These are phyloP conservation scores for Lagopus leucura DNA, from an alignment of 2,113 vertebrate genomes.

Conservation along the genomic window DNA sequence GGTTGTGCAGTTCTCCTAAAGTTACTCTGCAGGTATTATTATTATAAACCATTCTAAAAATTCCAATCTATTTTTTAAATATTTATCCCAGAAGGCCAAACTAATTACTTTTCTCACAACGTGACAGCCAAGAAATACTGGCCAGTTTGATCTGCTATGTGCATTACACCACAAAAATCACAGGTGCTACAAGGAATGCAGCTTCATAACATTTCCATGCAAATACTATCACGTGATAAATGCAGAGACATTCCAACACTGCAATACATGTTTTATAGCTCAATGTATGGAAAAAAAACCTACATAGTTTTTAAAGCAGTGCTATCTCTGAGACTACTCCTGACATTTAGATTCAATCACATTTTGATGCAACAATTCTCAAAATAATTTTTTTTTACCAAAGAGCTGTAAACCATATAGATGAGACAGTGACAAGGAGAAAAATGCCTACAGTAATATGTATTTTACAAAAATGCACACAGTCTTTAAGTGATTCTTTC, in stretches of 20 bases:
- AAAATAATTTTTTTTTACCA: not conserved
- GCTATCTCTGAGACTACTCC: not conserved
- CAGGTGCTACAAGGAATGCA: not conserved
- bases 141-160: not conserved
- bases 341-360: not conserved
- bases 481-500: not conserved
- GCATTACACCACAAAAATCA: not conserved
- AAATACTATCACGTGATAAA: not conserved
- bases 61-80: not conserved
- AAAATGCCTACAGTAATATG: not conserved
- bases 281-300: not conserved
- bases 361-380: not conserved
- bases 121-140: not conserved
- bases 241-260: not conserved
- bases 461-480: not conserved
- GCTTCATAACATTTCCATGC: not conserved
- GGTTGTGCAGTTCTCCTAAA: not conserved
- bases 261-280: not conserved
- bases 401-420: accelerated
- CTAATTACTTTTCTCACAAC: not conserved
- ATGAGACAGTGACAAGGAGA: not conserved
- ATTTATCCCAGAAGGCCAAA: not conserved
- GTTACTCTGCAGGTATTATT: not conserved
- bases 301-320: not conserved
- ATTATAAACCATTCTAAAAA: not conserved